Evolutionary conservation across 2,113 vertebrate genomes (phyloP).

Genomic region (Colius striatus): DNA sequence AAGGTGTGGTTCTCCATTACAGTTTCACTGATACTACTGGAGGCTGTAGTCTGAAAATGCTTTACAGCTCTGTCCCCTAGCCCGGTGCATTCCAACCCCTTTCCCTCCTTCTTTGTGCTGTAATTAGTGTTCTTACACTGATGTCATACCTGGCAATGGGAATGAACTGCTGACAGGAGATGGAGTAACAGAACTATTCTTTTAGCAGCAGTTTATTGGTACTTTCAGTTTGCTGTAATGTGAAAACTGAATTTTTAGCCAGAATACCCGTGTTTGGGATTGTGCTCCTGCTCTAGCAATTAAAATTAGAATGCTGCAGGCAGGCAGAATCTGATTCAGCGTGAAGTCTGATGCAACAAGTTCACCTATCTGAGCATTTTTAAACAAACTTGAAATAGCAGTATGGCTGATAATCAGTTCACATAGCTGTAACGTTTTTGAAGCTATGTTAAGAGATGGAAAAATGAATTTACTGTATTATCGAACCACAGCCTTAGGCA

Average conservation of each 20-base stretch:
- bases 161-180: neutral
- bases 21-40: neutral
- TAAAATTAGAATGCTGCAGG: neutral
- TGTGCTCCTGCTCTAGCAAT: neutral
- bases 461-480: conserved; percentile 1
- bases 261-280: neutral
- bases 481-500: neutral
- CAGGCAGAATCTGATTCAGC: neutral
- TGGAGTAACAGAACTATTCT: neutral
- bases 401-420: neutral
- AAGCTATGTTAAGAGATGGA: neutral
- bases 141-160: neutral
- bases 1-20: neutral
- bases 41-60: neutral
- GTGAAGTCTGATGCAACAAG: neutral
- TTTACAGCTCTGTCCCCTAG: neutral
- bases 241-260: neutral
- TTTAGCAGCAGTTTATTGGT: neutral
- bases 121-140: neutral
- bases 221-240: neutral
- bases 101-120: neutral
- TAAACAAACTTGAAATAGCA: neutral
- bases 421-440: neutral
- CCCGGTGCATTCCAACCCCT: neutral
- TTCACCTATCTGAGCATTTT: neutral